Conservation (phyloP, 2,113 vertebrate species). For the Bujurquina vittata region DNA sequence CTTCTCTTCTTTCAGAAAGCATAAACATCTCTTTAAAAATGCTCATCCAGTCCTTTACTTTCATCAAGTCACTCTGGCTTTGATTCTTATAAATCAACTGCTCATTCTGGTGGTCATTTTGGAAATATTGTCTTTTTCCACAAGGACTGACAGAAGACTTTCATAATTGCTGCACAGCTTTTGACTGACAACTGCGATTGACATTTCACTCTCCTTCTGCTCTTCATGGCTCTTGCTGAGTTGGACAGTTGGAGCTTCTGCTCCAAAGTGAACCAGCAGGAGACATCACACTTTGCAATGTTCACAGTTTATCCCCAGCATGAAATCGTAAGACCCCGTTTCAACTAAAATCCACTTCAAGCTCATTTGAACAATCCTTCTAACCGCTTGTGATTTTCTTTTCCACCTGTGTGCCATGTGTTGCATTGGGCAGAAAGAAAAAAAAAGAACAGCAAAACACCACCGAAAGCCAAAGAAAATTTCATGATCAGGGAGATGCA, state of each 20-base stretch:
- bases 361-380: neutral
- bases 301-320: neutral
- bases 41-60: too few relatives aligned
- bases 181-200: neutral
- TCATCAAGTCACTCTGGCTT: too few relatives aligned
- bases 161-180: neutral
- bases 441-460: neutral
- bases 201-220: neutral
- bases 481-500: rapidly evolving
- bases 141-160: neutral
- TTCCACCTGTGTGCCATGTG: neutral
- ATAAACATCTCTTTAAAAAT: too few relatives aligned
- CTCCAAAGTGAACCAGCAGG: neutral
- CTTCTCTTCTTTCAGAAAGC: too few relatives aligned
- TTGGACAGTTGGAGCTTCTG: neutral
- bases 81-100: too few relatives aligned
- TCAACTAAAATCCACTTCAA: neutral
- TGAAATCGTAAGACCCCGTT: neutral
- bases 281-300: neutral
- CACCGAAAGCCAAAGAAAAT: neutral
- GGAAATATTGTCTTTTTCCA: neutral
- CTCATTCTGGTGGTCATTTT: neutral
- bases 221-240: neutral
- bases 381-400: neutral
- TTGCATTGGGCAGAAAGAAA: neutral